Evolutionary conservation across 1,140 invertebrate species (phyloP), one percentile per base, ranked within the genome.

Genomic region (Drosophila neocordata): DNA sequence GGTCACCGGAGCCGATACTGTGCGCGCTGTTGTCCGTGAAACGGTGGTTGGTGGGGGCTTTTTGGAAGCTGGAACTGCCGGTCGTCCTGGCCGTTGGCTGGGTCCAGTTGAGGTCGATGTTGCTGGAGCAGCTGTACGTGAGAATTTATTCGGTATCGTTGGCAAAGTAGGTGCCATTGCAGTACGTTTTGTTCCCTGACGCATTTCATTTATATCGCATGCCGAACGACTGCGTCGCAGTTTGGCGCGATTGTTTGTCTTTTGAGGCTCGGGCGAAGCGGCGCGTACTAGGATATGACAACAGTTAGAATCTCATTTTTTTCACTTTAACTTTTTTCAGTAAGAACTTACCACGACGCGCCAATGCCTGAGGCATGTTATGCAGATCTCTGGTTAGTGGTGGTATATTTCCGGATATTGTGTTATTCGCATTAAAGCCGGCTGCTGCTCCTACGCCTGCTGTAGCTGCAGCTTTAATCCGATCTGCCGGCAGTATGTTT

Each of bases 141-240:
- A 58, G 1, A 76, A 52, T 61, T 91, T 91, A 7, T 69, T 56
- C 12, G 87, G 84, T 22, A 91, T 90, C 9, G 56, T 71, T 1
- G 83, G 57, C 11, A 90, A 48, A 15, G 71, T 77, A 0, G 78
- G 59, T 9, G 62, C 52, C 4, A 65, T 65, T 0, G 68, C 83
- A 6, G 60, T 15, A 1, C 83, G 83, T 13, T 88, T 85, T 1
- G 66, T 53, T 53, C 75, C 85, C 0, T 64, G 56, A 0, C 78
- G 59, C 61, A 90, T 70, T 41, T 89, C 82, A 20, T 70, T 78
- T 6, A 91, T 71, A 52, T 91, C 90, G 20, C 84, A 87, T 2
- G 84, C 90, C 0, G 90, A 91, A 0, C 84, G 83, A 65, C 90
- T 91, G 9, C 90, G 78, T 20, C 90, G 74, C 56, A 91, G 51